These are phyloP conservation scores for Phalacrocorax carbo DNA, from an alignment of 2,113 vertebrate species.

Conservation along the genomic window DNA sequence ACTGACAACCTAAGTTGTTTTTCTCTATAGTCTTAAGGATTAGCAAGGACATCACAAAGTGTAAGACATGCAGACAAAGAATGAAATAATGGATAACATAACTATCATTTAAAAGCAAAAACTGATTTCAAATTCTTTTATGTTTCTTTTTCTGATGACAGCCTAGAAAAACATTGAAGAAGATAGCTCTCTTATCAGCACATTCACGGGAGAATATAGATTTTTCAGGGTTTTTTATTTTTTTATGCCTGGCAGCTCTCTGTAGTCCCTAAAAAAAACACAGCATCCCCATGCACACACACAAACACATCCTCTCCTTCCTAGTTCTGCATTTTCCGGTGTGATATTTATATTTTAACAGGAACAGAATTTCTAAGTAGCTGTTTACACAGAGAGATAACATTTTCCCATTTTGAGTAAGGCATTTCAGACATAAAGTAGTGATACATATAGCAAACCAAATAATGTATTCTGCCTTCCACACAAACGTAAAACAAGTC, in stretches of 20 bases:
- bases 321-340: not conserved
- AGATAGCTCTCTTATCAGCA: conserved; percentile 1
- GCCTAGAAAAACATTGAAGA: not conserved
- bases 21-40: not conserved
- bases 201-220: not conserved
- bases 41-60: conserved; percentile 29
- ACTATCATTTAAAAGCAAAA: not conserved
- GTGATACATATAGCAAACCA: not conserved
- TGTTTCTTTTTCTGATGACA: not conserved
- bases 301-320: not conserved
- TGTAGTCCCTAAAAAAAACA: not conserved
- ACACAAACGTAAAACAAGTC: not conserved
- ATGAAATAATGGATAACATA: conserved; percentile 8
- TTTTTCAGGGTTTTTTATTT: not conserved
- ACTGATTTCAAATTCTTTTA: not conserved
- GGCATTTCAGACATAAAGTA: not conserved
- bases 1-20: not conserved
- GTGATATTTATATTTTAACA: not conserved
- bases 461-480: not conserved
- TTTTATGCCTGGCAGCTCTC: not conserved
- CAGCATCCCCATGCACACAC: not conserved
- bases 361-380: not conserved
- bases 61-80: conserved; percentile 31
- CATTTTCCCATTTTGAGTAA: not conserved
- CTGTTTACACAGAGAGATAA: not conserved